A percentile compares a stretch with the other conserved stretches of the same genome.
phyloP scores from a whole-genome alignment of 2,797 vertebrate species.

The Notoglanidium macrostoma region DNA sequence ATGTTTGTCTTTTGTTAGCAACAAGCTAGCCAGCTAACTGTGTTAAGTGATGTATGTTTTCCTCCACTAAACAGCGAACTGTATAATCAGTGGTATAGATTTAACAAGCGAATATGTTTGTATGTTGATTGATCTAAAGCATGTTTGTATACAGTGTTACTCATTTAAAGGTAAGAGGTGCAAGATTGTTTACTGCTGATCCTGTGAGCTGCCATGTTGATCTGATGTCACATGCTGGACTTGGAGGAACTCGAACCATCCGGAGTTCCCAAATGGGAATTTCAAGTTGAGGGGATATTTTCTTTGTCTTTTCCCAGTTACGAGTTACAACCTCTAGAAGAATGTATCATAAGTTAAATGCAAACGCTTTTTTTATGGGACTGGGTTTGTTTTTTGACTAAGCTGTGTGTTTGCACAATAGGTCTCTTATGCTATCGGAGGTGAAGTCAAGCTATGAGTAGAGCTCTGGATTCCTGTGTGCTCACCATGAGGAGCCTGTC shows the following conservation, averaged over 20 bases:
- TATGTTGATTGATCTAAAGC: not conserved
- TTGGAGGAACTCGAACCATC: not conserved
- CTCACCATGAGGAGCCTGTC: slow-evolving; percentile 93
- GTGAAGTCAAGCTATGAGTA: not conserved
- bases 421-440: not conserved
- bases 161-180: not conserved
- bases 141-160: not conserved
- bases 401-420: not conserved
- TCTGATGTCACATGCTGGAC: not conserved
- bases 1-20: not conserved
- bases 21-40: not conserved
- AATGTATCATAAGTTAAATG: not conserved
- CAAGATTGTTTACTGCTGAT: not conserved
- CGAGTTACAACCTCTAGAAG: not conserved
- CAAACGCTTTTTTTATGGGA: not conserved
- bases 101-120: not conserved
- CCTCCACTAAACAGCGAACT: not conserved
- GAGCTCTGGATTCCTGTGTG: not conserved
- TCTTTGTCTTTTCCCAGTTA: not conserved
- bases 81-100: not conserved
- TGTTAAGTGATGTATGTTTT: not conserved
- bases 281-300: not conserved
- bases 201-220: not conserved
- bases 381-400: not conserved
- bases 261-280: not conserved